A percentile compares a stretch with the other conserved stretches of the same genome.
These are phyloP conservation scores for Nannobrachium achirus DNA, from an alignment of 2,113 vertebrate species.

Conservation along the genomic window DNA sequence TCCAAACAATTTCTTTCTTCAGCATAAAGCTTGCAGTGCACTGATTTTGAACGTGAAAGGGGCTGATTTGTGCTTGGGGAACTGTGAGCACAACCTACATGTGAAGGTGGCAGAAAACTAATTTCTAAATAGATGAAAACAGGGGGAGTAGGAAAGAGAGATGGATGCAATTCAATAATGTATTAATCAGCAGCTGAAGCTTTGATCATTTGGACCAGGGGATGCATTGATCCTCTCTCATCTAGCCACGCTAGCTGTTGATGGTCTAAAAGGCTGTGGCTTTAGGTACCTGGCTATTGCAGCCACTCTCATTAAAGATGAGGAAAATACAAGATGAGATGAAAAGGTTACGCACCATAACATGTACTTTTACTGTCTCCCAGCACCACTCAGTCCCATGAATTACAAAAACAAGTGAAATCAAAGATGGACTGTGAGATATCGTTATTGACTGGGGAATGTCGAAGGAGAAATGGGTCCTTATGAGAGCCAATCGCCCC, in stretches of 20 bases:
- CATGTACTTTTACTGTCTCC: constrained; percentile 18
- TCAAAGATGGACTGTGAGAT: constrained; percentile 13
- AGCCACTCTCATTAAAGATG: not conserved
- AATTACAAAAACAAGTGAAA: constrained; percentile 25
- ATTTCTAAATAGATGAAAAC: constrained; percentile 35
- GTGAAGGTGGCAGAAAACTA: too few relatives aligned
- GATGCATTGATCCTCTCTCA: constrained; percentile 53
- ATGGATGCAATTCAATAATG: constrained; percentile 48
- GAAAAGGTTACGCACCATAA: constrained; percentile 14
- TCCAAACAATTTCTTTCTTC: too few relatives aligned
- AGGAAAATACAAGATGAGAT: constrained; percentile 2
- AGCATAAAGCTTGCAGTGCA: not conserved
- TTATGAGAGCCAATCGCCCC: constrained; percentile 24
- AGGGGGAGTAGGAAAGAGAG: constrained; percentile 34
- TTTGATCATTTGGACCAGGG: constrained; percentile 67
- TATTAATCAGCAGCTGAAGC: constrained; percentile 64
- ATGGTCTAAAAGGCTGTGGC: constrained; percentile 37
- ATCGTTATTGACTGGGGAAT: not conserved
- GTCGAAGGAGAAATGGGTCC: constrained; percentile 41
- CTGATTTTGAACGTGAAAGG: too few relatives aligned
- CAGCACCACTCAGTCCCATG: constrained; percentile 17
- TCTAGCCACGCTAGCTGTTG: not conserved
- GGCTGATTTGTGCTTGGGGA: too few relatives aligned
- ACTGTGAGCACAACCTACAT: too few relatives aligned
- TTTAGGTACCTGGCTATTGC: constrained; percentile 23